Conservation (phyloP, 2,113 vertebrate genomes). For the Cebidichthys violaceus region DNA sequence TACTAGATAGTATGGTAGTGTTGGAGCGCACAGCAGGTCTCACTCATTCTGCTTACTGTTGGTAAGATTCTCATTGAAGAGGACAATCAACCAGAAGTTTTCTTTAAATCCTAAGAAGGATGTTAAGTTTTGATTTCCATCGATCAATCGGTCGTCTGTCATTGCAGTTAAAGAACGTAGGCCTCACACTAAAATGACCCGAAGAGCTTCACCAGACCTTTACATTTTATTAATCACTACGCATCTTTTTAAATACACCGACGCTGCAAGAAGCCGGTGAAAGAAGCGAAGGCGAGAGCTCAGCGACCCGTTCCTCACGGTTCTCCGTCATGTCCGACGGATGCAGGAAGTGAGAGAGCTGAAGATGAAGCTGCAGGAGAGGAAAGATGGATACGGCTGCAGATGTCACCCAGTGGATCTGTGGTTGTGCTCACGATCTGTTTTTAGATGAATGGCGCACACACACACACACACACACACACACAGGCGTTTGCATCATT, state of each 20-base stretch:
- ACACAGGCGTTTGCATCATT: background rate
- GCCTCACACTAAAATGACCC: background rate
- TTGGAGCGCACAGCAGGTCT: too few species aligned
- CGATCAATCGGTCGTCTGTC: background rate
- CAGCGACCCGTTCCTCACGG: background rate
- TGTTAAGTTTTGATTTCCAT: background rate
- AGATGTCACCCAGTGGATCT: background rate
- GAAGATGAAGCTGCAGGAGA: conserved; percentile 37
- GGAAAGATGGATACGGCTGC: conserved; percentile 26
- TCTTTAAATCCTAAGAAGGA: background rate
- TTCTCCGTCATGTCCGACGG: conserved; percentile 14
- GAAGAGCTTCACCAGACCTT: background rate
- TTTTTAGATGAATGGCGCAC: conserved; percentile 29
- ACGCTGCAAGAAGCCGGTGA: background rate
- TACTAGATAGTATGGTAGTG: too few species aligned
- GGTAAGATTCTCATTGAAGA: background rate
- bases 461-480: accelerated
- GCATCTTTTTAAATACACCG: conserved; percentile 21
- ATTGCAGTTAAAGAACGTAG: background rate
- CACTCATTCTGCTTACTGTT: too few species aligned
- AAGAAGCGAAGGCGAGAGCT: conserved; percentile 16
- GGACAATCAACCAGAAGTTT: background rate
- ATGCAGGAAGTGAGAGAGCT: conserved; percentile 1
- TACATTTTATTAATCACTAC: background rate
- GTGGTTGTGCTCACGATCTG: conserved; percentile 18